Evolutionary conservation across 2,797 vertebrate genomes (phyloP).

Genomic region (Tokudaia muenninki): DNA sequence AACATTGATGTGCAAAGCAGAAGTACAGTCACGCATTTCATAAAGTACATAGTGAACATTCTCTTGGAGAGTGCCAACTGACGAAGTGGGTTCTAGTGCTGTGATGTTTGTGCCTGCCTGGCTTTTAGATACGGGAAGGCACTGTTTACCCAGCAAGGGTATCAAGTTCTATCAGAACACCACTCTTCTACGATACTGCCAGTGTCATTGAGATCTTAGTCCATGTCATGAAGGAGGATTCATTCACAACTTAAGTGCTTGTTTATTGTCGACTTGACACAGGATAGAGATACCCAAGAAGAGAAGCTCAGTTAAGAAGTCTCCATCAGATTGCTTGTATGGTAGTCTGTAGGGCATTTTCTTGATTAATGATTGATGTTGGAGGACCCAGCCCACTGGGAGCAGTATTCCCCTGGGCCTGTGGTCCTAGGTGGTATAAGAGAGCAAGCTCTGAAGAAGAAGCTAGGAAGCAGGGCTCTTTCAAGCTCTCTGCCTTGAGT

Average conservation of each 20-base stretch:
- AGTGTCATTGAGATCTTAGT: background rate
- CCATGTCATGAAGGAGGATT: background rate
- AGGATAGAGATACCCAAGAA: background rate
- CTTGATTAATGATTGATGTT: background rate
- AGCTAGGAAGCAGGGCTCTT: background rate
- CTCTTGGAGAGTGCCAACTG: background rate
- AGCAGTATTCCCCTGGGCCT: background rate
- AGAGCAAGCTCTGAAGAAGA: too few species aligned
- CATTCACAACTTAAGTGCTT: background rate
- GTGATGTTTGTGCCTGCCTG: background rate
- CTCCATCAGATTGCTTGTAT: background rate
- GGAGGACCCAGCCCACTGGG: background rate
- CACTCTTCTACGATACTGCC: background rate
- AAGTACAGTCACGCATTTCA: constrained; percentile 15
- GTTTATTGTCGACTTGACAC: background rate
- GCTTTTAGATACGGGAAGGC: constrained; percentile 45
- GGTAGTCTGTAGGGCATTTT: background rate
- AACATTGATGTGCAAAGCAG: background rate
- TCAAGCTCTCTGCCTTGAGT: background rate
- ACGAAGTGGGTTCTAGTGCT: background rate
- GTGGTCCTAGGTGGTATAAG: background rate
- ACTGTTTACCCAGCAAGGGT: background rate
- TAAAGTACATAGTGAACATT: background rate
- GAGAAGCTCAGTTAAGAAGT: background rate
- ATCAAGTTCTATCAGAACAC: background rate